These are phyloP conservation scores for Orientallactaga sibirica DNA, from an alignment of 2,797 vertebrate species.

Conservation along the genomic window DNA sequence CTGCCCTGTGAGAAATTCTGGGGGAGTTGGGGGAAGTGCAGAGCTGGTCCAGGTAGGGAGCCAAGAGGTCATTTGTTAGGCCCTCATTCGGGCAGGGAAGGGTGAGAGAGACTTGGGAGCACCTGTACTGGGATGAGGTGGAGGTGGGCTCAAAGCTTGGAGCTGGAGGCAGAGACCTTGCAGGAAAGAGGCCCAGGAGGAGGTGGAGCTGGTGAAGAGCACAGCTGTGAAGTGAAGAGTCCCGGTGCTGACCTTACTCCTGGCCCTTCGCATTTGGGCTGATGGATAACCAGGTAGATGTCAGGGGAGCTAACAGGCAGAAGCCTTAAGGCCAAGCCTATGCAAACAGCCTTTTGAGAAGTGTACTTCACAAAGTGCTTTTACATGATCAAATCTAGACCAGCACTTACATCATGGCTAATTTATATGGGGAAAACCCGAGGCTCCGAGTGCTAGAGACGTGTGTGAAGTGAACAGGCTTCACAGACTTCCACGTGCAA, in stretches of 20 bases:
- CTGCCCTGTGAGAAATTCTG: conserved; percentile 75
- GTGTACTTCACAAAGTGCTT: not conserved
- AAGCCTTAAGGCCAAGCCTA: rapidly evolving
- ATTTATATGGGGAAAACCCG: not conserved
- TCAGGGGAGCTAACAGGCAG: not conserved
- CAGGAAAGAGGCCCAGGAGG: not conserved
- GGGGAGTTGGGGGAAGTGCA: not conserved
- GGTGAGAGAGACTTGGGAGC: not conserved
- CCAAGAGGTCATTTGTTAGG: rapidly evolving
- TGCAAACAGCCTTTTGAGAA: rapidly evolving
- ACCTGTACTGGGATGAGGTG: not conserved
- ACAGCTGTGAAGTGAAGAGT: too few relatives aligned
- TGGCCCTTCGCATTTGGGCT: not conserved
- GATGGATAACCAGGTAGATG: not conserved
- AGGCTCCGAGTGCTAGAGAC: not conserved
- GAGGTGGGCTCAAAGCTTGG: not conserved
- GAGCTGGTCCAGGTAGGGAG: not conserved
- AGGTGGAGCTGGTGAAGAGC: rapidly evolving
- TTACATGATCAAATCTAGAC: not conserved
- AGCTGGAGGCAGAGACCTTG: not conserved
- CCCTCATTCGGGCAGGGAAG: rapidly evolving
- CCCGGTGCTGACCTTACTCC: not conserved
- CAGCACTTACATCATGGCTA: rapidly evolving
- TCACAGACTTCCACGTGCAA: not conserved
- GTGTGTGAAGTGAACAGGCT: not conserved